These are phyloP conservation scores for Characodon lateralis DNA, from an alignment of 2,797 vertebrate genomes.

Conservation along the genomic window DNA sequence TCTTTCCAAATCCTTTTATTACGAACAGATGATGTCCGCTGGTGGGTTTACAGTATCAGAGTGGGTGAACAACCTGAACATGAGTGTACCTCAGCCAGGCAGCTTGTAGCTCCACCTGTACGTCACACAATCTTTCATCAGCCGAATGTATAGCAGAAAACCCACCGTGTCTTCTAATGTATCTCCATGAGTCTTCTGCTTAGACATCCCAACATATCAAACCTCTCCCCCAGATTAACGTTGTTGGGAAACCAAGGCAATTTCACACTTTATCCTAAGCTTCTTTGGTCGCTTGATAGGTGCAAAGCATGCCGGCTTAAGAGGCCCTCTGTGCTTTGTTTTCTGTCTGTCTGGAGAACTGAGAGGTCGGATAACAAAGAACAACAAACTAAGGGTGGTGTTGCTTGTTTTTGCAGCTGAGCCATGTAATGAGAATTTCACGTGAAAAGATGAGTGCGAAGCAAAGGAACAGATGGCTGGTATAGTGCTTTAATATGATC, in stretches of 20 bases:
- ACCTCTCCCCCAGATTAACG: conserved; percentile 8
- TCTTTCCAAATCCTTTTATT: conserved; percentile 10
- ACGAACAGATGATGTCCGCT: conserved; percentile 21
- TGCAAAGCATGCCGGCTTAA: conserved; percentile 50
- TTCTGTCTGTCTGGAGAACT: conserved; percentile 47
- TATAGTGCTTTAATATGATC: conserved; percentile 41
- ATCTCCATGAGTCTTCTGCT: conserved; percentile 22
- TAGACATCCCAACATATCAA: background rate
- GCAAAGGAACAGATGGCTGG: conserved; percentile 57
- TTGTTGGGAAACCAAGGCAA: conserved; percentile 42
- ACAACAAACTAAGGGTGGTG: conserved; percentile 46
- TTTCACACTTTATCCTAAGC: conserved; percentile 51
- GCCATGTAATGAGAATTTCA: conserved; percentile 60
- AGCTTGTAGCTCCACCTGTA: conserved; percentile 63
- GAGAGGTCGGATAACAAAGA: conserved; percentile 58
- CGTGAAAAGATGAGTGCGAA: conserved; percentile 29
- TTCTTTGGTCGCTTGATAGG: conserved; percentile 44
- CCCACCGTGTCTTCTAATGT: conserved; percentile 53
- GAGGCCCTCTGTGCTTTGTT: conserved; percentile 33
- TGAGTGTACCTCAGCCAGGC: conserved; percentile 27
- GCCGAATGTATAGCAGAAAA: conserved; percentile 49
- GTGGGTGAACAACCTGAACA: conserved; percentile 20
- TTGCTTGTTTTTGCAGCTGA: conserved; percentile 59
- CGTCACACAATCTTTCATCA: conserved; percentile 57
- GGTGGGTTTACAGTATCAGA: conserved; percentile 2